Base-by-base conservation (phyloP, 1,140 invertebrate genomes). In the Lamellibrachia luymesi region DNA sequence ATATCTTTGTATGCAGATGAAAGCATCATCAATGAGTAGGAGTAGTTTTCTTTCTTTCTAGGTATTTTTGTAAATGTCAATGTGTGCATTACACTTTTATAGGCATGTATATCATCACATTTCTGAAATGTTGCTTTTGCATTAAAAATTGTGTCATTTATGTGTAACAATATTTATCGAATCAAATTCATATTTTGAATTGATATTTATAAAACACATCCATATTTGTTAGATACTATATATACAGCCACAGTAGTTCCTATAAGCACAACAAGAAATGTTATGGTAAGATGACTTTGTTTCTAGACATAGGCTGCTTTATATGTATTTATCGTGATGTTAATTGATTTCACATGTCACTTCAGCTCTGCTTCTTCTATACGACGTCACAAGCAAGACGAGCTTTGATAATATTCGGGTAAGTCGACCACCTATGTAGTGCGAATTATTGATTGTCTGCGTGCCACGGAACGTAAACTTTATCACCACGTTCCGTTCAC, bases 381-480 rank as follows among this genome's bases (percentile, higher is more conserved):
- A 97, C 94, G 97, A 97, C 95, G 96, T 97, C 49, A 97, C 96
- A 50, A 97, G 96, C 94, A 97, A 96, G 94, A 94, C 95, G 91
- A 97, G 97, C 93, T 97, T 97, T 95, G 97, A 97, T 93, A 97
- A 97, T 94, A 97, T 97, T 6, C 94, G 96, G 95, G 96, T 97
- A 95, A 95, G 95, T 95, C 49, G 22, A 13, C 51, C 49, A 91
- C 91, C 17, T 91, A 13, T 4, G 13, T 17, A 80, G 2, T 22
- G 13, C 64, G 13, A 22, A 80, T 4, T 80, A 80, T 80, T 80
- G 64, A 80, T 80, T 80, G 64, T 80, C 64, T 80, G 64, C 5
- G 1, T 56, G 64, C 25, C 64, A 17, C 25, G 64, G 25, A 22
- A 80, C 64, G 25, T 80, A 80, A 80, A 80, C 64, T 80, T 80